These are phyloP conservation scores for Aurelia sp. DNA, from an alignment of 30 jellyfish, hydroid and myxozoan species.

Conservation along the genomic window DNA sequence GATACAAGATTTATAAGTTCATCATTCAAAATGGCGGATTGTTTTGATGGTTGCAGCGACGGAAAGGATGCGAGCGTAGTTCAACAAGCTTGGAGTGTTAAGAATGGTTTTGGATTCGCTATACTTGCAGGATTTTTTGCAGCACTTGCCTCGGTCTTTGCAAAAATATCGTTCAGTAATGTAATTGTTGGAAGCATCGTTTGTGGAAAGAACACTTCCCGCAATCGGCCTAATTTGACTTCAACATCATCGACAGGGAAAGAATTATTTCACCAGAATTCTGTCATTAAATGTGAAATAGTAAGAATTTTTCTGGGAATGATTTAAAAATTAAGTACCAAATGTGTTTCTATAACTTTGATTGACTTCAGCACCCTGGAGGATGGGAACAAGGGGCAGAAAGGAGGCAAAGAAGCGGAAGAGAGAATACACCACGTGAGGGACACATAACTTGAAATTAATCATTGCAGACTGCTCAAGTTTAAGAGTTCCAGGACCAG, in stretches of 20 bases:
- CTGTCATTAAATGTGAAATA: neutral
- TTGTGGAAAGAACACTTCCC: neutral
- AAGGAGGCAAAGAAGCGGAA: no score
- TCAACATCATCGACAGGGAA: neutral
- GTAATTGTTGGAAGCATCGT: neutral
- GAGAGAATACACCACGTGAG: no score
- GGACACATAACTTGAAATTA: no score
- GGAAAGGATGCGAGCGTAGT: neutral
- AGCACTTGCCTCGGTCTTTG: constrained; percentile 71
- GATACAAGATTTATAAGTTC: neutral
- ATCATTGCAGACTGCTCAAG: no score
- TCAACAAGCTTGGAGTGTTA: neutral
- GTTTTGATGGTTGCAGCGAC: neutral
- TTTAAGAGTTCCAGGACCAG: no score
- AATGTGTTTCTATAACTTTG: no score
- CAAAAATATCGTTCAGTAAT: constrained; percentile 47
- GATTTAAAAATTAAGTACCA: neutral
- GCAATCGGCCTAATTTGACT: neutral
- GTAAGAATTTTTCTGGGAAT: constrained; percentile 5
- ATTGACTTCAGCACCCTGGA: no score
- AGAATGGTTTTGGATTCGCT: constrained; percentile 50
- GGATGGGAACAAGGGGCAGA: no score
- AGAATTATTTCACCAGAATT: neutral
- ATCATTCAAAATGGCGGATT: constrained; percentile 39
- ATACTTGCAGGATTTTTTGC: constrained; percentile 67